These are phyloP conservation scores for Magallana nippona DNA, from an alignment of 2,888 invertebrate species.

Conservation along the genomic window DNA sequence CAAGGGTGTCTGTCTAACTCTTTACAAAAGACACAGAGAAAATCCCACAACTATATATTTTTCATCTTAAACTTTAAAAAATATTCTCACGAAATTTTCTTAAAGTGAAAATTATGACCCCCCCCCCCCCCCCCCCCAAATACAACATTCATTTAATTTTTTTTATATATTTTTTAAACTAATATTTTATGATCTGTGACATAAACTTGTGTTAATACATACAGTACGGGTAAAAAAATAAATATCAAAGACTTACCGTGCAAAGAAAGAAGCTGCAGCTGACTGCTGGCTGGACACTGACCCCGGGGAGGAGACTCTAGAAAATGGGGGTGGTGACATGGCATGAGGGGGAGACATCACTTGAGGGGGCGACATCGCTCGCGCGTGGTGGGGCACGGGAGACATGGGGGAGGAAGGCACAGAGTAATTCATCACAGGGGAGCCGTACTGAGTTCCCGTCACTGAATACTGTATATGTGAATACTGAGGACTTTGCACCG, in stretches of 20 bases:
- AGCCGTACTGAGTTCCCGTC: slow-evolving; percentile 28
- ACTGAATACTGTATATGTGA: slow-evolving; percentile 34
- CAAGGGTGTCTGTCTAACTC: too few species aligned
- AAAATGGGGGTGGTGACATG: slow-evolving; percentile 43
- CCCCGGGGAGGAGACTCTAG: slow-evolving; percentile 46
- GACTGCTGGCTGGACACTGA: slow-evolving; percentile 40
- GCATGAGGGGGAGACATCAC: slow-evolving; percentile 29
- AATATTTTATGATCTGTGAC: too few species aligned
- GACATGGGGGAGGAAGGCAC: slow-evolving; percentile 38
- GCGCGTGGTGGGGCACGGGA: slow-evolving; percentile 29
- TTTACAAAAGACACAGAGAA: too few species aligned
- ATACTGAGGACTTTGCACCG: slow-evolving; percentile 29
- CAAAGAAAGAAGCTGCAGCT: slow-evolving; percentile 50
- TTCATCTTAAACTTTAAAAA: too few species aligned
- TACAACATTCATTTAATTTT: too few species aligned
- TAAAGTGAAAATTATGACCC: too few species aligned
- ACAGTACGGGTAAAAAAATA: too few species aligned
- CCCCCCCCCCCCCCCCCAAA: too few species aligned
- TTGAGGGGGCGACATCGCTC: slow-evolving; percentile 38
- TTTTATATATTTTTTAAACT: too few species aligned
- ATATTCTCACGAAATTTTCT: too few species aligned
- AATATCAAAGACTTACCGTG: slow-evolving; percentile 41
- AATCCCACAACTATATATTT: too few species aligned
- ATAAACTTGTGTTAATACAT: too few species aligned
- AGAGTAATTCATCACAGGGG: slow-evolving; percentile 40